Evolutionary conservation across 2,888 invertebrate genomes (phyloP), one percentile per base, ranked within the genome.

Genomic region (Lapara coniferarum): DNA sequence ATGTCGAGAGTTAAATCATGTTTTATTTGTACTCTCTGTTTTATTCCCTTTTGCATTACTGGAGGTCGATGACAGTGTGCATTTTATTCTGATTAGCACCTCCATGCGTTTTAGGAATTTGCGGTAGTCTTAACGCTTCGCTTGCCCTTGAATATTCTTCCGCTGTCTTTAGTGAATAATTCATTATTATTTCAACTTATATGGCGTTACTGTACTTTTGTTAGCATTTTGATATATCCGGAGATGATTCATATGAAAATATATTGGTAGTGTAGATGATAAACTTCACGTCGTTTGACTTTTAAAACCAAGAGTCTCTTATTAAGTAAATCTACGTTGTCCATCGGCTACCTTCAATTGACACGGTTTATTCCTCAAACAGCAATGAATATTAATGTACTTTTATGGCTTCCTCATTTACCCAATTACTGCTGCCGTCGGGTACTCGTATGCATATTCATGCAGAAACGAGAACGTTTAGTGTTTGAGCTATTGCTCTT

Each of bases 351-450:
- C 53, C 25, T 49, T 69, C 69, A 69, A 69, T 69, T 69, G 58
- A 69, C 66, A 49, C 46, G 19, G 66, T 59, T 69, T 69, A 49
- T 69, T 66, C 37, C 51, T 66, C 56, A 57, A 51, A 56, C 66
- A 30, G 49, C 56, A 44, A 74, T 80, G 76, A 75, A 77, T 82
- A 78, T 78, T 78, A 71, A 76, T 77, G 75, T 71, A 69, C 51
- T 74, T 81, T 77, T 76, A 79, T 77, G 71, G 76, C 73, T 81
- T 81, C 82, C 81, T 83, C 75, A 77, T 84, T 79, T 78, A 70
- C 74, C 71, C 79, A 85, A 83, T 83, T 81, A 84, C 74, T 71
- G 74, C 66, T 69, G 69, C 67, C 70, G 68, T 71, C 49, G 58
- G 66, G 13, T 66, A 49, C n/a, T 63, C 59, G 53, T 74, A 68